Conservation (phyloP, 2,888 invertebrate species). For the Brenthis hecate region DNA sequence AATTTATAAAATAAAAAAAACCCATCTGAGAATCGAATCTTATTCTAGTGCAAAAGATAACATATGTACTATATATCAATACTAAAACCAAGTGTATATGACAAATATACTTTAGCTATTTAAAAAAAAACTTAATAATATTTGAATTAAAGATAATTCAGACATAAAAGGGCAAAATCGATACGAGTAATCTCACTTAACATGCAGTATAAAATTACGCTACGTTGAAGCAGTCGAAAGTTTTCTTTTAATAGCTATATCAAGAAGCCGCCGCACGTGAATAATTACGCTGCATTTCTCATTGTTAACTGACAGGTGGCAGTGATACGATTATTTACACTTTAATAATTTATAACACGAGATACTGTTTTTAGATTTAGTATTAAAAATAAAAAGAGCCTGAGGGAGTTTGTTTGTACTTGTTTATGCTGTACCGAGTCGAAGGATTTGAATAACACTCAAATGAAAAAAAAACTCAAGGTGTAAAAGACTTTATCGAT, state of each 20-base stretch:
- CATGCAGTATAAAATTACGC: constrained; percentile 19
- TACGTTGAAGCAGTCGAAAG: constrained; percentile 32
- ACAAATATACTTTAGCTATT: too few species aligned
- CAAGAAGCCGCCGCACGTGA: constrained; percentile 26
- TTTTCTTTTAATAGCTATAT: constrained; percentile 31
- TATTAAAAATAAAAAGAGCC: background rate
- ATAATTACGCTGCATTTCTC: constrained; percentile 28
- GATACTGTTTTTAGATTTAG: background rate
- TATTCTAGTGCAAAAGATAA: too few species aligned
- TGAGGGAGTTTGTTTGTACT: too few species aligned
- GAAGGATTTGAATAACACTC: too few species aligned
- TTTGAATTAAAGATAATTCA: background rate
- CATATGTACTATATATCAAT: too few species aligned
- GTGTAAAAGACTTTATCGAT: too few species aligned
- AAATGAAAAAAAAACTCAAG: too few species aligned
- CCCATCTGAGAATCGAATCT: too few species aligned
- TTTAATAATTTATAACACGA: background rate
- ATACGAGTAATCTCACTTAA: constrained; percentile 15
- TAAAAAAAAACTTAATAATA: too few species aligned
- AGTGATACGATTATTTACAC: constrained; percentile 31
- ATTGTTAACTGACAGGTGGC: constrained; percentile 18
- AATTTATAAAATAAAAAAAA: too few species aligned
- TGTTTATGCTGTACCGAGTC: too few species aligned
- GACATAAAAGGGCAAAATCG: background rate
- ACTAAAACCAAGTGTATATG: too few species aligned